Base-by-base conservation (phyloP, 2,113 vertebrate genomes). In the Silurus meridionalis region DNA sequence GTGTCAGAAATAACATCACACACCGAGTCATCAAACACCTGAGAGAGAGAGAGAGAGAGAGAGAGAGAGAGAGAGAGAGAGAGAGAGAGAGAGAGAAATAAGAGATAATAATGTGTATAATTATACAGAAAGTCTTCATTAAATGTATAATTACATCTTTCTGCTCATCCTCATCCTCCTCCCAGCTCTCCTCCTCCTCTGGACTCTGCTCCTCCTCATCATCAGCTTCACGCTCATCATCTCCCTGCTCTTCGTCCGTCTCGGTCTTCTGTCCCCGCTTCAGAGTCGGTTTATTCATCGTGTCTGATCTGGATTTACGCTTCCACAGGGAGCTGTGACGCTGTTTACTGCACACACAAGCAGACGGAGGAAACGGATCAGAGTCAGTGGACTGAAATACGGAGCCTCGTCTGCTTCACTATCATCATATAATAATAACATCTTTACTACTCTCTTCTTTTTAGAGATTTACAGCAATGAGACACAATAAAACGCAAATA, bases 321-420 rank as follows among this genome's bases (percentile, higher is more conserved):
- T 93, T 94, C 95, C 95, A 96, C 84, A 96, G 94, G 8, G 88
- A 52, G 82, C 92, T 96, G 92, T 96, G 95, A 14, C 95, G 93
- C 92, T 96, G 95, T 89, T 94, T 94, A 89, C 95, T 96, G 86
- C 69, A 86, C 13, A 69, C 8, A 28, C 11, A 28, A 46, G 67
- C 46, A 50, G 50, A 8, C 14, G 8, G 6, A 46, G n/a, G 25
- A 14, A 6, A 28, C 11, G 2, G 25, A 14, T 67, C 66, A 23
- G 55, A 8, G 8, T 57, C 55, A 57, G 55, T 37, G 55, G 55
- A 57, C 55, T 37, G 13, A 66, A 66, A n/a, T n/a, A 64, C 10
- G 8, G 19, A 21, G 60, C 19, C 17, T 19, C 15, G 1, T 17
- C 58, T 60, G 15, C 58, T 4, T 0, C 19, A 17, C 19, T 21